Evolutionary conservation across 2,797 vertebrate species (phyloP).

Genomic region (Acanthurus tractus): DNA sequence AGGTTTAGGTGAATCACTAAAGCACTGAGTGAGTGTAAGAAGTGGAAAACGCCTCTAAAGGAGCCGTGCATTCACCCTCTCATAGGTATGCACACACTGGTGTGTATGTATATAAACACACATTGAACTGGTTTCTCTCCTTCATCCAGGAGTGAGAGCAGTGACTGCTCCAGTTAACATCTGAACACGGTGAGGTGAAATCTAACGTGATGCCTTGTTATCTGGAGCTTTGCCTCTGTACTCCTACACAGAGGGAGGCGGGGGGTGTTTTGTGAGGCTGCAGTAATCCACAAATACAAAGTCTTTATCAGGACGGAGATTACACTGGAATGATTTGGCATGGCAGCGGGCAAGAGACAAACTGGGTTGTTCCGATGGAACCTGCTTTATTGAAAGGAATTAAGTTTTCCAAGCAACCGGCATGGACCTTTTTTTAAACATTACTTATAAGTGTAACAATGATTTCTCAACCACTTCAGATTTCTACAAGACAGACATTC

Average conservation of each 20-base stretch:
- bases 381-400: conserved; percentile 10
- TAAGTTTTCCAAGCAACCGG: not conserved
- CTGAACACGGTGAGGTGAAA: conserved; percentile 61
- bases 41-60: conserved; percentile 45
- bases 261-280: conserved; percentile 56
- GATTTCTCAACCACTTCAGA: not conserved
- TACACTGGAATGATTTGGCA: conserved; percentile 59
- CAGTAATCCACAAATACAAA: conserved; percentile 67
- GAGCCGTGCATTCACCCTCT: conserved; percentile 19
- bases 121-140: conserved; percentile 39
- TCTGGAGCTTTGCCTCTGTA: conserved; percentile 47
- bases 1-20: conserved; percentile 36
- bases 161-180: conserved; percentile 65
- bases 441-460: not conserved
- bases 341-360: conserved; percentile 35
- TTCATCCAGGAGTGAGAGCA: conserved; percentile 40
- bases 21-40: conserved; percentile 35
- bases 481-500: not conserved
- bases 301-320: conserved; percentile 71
- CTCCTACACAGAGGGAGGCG: conserved; percentile 46
- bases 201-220: conserved; percentile 59
- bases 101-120: conserved; percentile 24
- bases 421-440: not conserved
- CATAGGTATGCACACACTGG: not conserved
- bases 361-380: conserved; percentile 8